Evolutionary conservation across 2,797 vertebrate genomes (phyloP).

Genomic region (Morelia viridis): DNA sequence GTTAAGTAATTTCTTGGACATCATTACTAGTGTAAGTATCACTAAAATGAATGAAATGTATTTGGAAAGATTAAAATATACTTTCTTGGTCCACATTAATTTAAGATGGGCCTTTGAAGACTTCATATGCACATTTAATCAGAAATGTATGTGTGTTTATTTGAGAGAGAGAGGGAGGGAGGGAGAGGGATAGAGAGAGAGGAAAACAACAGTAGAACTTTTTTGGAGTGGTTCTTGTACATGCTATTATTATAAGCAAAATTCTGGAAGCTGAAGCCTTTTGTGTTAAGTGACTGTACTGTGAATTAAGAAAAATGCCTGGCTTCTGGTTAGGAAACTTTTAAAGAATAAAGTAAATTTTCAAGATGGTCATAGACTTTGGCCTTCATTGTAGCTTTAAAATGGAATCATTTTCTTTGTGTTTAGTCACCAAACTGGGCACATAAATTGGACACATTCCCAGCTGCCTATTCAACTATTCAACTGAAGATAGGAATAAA

Average conservation of each 20-base stretch:
- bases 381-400: background rate
- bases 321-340: background rate
- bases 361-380: background rate
- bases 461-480: background rate
- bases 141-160: background rate
- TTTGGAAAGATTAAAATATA: background rate
- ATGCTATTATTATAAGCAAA: background rate
- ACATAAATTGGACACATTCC: background rate
- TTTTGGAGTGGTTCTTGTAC: background rate
- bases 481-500: background rate
- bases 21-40: background rate
- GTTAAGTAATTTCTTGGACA: background rate
- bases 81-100: background rate
- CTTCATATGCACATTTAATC: background rate
- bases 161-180: background rate
- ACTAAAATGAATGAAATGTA: background rate
- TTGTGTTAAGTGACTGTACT: background rate
- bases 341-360: background rate
- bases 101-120: background rate
- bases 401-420: background rate
- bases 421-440: background rate
- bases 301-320: background rate
- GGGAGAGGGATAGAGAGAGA: background rate
- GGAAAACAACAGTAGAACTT: background rate
- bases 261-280: background rate